phyloP scores from a whole-genome alignment of 2,797 vertebrate species.

The Phoxinus dragarum region DNA sequence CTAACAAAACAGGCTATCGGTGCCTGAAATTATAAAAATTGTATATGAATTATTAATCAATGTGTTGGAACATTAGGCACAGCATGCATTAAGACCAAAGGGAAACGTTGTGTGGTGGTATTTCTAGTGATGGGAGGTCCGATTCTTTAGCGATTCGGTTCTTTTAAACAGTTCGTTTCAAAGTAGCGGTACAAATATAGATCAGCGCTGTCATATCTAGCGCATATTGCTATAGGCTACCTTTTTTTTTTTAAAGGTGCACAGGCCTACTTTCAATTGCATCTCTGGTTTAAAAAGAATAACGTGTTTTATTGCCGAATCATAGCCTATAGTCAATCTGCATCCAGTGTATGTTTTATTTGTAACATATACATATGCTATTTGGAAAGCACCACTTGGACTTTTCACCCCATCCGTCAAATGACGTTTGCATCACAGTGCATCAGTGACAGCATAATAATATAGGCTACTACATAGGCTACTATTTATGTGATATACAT shows the following conservation, averaged over 20 bases:
- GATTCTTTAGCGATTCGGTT: conserved; percentile 1
- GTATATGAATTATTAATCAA: background rate
- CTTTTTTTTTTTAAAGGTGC: background rate
- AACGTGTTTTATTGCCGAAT: background rate
- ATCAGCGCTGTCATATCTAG: background rate
- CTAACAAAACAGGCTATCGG: background rate
- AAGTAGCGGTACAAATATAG: background rate
- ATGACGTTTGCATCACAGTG: background rate
- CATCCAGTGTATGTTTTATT: background rate
- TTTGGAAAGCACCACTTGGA: background rate
- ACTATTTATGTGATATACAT: background rate
- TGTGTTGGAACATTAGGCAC: background rate
- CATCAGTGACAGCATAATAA: background rate
- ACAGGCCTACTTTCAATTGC: background rate
- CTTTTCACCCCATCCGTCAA: background rate
- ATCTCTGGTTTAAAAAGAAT: background rate
- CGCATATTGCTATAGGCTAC: background rate
- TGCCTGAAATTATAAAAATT: background rate
- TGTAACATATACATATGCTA: background rate
- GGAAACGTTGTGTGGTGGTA: background rate
- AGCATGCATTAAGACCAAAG: background rate
- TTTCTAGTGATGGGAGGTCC: background rate
- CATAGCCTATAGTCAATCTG: background rate
- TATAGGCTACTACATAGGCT: background rate
- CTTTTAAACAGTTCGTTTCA: background rate